A percentile compares a stretch with the other conserved stretches of the same genome.
Evolutionary conservation across 2,113 vertebrate species (phyloP).

Genomic region (Ceyx margarethae): DNA sequence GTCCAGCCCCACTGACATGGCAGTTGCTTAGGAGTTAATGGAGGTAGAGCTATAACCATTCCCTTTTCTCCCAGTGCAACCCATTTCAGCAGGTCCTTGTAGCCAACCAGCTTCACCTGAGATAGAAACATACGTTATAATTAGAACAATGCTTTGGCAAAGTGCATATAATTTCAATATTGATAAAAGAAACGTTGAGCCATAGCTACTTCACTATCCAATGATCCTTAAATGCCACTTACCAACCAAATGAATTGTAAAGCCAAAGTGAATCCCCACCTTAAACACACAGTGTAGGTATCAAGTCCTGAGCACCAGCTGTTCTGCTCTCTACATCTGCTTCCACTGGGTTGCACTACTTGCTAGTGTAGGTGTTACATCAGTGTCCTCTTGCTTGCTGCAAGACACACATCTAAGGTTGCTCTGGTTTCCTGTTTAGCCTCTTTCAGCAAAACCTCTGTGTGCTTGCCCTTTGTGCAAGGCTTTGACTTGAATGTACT

Average conservation of each 20-base stretch:
- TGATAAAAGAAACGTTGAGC: not conserved
- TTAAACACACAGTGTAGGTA: not conserved
- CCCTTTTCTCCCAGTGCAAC: slow-evolving; percentile 72
- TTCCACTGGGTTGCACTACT: not conserved
- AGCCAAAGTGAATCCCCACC: not conserved
- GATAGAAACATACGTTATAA: not conserved
- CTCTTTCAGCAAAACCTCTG: not conserved
- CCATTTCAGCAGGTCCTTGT: slow-evolving; percentile 80
- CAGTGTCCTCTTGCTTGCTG: not conserved
- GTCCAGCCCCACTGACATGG: slow-evolving; percentile 92
- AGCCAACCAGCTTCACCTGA: slow-evolving; percentile 85
- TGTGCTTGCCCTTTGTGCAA: not conserved
- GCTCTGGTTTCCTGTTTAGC: not conserved
- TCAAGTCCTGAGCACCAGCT: not conserved
- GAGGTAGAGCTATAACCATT: slow-evolving; percentile 78
- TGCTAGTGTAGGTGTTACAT: not conserved
- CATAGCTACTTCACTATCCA: not conserved
- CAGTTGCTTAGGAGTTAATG: slow-evolving; percentile 74
- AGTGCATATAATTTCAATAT: not conserved
- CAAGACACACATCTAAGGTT: not conserved
- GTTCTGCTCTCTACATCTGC: not conserved
- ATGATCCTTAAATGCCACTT: not conserved
- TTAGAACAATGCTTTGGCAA: not conserved
- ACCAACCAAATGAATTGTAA: not conserved
- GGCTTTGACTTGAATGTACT: not conserved